These are phyloP conservation scores for Dendrolimus houi DNA, from an alignment of 2,888 invertebrate genomes.

Conservation along the genomic window DNA sequence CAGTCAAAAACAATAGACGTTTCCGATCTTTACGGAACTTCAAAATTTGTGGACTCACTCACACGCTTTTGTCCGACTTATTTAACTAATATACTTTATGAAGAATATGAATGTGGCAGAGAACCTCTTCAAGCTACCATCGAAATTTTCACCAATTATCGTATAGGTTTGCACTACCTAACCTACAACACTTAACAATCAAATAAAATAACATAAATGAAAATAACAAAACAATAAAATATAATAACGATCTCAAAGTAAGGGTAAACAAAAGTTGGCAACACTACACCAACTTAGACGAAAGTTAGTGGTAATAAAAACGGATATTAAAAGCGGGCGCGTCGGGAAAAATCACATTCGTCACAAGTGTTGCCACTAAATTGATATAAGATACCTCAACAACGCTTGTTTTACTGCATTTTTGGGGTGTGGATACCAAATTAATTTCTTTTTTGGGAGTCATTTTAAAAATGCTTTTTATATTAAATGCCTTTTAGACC, in stretches of 20 bases:
- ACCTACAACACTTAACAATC: too few relatives aligned
- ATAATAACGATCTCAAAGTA: not conserved
- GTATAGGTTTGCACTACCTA: too few relatives aligned
- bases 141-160: too few relatives aligned
- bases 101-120: too few relatives aligned
- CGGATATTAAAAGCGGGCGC: slow-evolving; percentile 31
- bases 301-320: slow-evolving; percentile 27
- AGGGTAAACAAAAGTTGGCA: slow-evolving; percentile 3
- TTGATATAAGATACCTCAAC: slow-evolving; percentile 40
- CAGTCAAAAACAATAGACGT: too few relatives aligned
- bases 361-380: slow-evolving; percentile 48
- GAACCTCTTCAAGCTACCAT: too few relatives aligned
- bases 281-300: not conserved
- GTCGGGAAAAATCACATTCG: slow-evolving; percentile 28
- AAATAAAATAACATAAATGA: too few relatives aligned
- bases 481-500: not conserved
- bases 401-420: slow-evolving; percentile 12
- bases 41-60: too few relatives aligned
- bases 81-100: too few relatives aligned
- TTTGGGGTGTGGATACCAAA: slow-evolving; percentile 8
- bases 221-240: slow-evolving; percentile 1
- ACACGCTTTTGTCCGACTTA: too few relatives aligned
- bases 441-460: slow-evolving; percentile 10
- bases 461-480: slow-evolving; percentile 9
- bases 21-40: too few relatives aligned